Conservation (phyloP, 2,888 invertebrate species). For the Tenthredo distinguenda region DNA sequence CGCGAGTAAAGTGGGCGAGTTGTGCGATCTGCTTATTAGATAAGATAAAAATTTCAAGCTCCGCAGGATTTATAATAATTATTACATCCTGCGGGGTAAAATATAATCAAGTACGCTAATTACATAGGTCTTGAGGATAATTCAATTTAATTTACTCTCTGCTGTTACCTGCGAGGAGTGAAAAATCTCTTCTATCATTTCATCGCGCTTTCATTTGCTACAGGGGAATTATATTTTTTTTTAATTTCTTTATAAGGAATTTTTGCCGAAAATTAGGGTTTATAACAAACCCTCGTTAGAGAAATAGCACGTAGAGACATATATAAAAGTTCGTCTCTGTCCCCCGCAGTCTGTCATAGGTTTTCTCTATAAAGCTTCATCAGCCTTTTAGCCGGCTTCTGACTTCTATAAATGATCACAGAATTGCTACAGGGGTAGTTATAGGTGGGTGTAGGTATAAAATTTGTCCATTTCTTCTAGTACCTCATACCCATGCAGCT, state of each 20-base stretch:
- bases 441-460: not conserved
- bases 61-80: not conserved
- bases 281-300: not conserved
- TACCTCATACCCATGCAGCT: not conserved
- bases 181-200: not conserved
- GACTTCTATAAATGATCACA: not conserved
- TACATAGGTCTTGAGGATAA: not conserved
- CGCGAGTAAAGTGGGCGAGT: not conserved
- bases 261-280: not conserved
- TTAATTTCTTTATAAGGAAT: too few relatives aligned
- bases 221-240: too few relatives aligned
- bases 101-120: not conserved
- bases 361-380: constrained; percentile 14
- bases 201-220: not conserved
- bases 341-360: not conserved
- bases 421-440: not conserved
- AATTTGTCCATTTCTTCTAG: not conserved
- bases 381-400: constrained; percentile 6
- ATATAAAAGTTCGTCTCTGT: not conserved
- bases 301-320: not conserved
- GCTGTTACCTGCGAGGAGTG: not conserved
- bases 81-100: not conserved
- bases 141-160: not conserved
- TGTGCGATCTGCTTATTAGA: not conserved
- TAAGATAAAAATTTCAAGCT: not conserved